Conservation (phyloP, 2,888 invertebrate genomes). For the Latheticus oryzae region DNA sequence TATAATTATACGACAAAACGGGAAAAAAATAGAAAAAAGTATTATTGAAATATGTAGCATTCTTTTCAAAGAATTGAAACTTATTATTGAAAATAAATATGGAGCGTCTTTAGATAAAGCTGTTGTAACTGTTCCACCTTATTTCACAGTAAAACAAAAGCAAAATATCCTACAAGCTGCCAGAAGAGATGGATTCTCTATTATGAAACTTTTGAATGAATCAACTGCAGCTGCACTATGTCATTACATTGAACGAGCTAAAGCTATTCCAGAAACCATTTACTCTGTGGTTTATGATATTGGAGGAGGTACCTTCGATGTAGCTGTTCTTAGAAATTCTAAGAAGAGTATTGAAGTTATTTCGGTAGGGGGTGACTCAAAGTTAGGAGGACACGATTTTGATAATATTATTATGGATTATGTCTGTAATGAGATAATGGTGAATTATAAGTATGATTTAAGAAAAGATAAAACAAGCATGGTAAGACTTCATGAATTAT, state of each 20-base stretch:
- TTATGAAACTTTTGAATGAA: conserved; percentile 34
- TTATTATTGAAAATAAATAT: conserved; percentile 40
- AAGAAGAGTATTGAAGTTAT: conserved; percentile 40
- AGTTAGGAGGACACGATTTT: conserved; percentile 54
- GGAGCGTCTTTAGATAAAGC: conserved; percentile 28
- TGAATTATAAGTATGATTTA: conserved; percentile 28
- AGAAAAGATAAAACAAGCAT: conserved; percentile 15
- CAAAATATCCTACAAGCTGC: conserved; percentile 31
- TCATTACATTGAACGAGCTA: conserved; percentile 5
- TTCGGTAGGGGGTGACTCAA: conserved; percentile 49
- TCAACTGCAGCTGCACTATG: conserved; percentile 32
- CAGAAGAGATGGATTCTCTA: conserved; percentile 21
- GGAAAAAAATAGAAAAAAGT: no score
- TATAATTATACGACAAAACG: conserved; percentile 30
- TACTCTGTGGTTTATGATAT: conserved; percentile 51
- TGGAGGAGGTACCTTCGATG: conserved; percentile 53
- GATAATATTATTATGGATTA: conserved; percentile 46
- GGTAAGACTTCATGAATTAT: conserved; percentile 42
- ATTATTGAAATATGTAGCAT: conserved; percentile 48
- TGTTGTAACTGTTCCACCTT: conserved; percentile 40
- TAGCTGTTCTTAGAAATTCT: conserved; percentile 44
- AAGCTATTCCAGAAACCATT: conserved; percentile 5
- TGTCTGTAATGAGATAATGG: conserved; percentile 35
- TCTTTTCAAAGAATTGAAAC: conserved; percentile 45
- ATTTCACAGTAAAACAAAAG: conserved; percentile 31